Conservation (phyloP, 2,113 vertebrate genomes). For the Phyllostomus discolor region DNA sequence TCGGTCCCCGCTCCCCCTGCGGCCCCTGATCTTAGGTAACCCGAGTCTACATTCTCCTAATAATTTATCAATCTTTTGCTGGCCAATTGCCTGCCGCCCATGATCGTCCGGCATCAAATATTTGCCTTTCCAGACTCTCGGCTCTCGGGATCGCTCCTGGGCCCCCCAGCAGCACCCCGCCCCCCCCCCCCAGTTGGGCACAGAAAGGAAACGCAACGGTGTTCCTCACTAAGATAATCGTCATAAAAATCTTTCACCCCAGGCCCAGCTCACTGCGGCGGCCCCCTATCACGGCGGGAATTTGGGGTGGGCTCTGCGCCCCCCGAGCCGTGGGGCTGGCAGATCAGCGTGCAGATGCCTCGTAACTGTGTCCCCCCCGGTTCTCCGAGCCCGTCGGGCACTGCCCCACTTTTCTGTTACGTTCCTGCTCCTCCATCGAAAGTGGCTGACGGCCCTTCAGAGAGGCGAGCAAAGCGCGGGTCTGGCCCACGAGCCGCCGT, state of each 20-base stretch:
- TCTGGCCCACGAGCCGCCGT: slow-evolving; percentile 58
- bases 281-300: slow-evolving; percentile 93
- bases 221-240: slow-evolving; percentile 84
- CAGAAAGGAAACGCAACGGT: slow-evolving; percentile 80
- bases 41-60: slow-evolving; percentile 67
- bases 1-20: neutral
- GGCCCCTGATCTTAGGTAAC: slow-evolving; percentile 36
- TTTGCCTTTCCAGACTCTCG: slow-evolving; percentile 75
- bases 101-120: slow-evolving; percentile 74
- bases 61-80: slow-evolving; percentile 65
- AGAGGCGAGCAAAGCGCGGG: slow-evolving; percentile 63
- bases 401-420: slow-evolving; percentile 85
- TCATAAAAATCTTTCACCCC: slow-evolving; percentile 82
- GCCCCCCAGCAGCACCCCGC: slow-evolving; percentile 47
- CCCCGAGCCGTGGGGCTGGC: slow-evolving; percentile 89
- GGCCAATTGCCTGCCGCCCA: slow-evolving; percentile 74
- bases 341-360: slow-evolving; percentile 95
- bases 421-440: slow-evolving; percentile 83
- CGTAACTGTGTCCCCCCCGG: slow-evolving; percentile 93
- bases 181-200: slow-evolving; percentile 49
- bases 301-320: slow-evolving; percentile 91
- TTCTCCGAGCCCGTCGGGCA: slow-evolving; percentile 92
- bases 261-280: slow-evolving; percentile 77
- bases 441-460: slow-evolving; percentile 82
- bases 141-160: slow-evolving; percentile 50